A percentile compares a stretch with the other conserved stretches of the same genome.
These are phyloP conservation scores for Sacculina carcini DNA, from an alignment of 2,888 invertebrate genomes.

Conservation along the genomic window DNA sequence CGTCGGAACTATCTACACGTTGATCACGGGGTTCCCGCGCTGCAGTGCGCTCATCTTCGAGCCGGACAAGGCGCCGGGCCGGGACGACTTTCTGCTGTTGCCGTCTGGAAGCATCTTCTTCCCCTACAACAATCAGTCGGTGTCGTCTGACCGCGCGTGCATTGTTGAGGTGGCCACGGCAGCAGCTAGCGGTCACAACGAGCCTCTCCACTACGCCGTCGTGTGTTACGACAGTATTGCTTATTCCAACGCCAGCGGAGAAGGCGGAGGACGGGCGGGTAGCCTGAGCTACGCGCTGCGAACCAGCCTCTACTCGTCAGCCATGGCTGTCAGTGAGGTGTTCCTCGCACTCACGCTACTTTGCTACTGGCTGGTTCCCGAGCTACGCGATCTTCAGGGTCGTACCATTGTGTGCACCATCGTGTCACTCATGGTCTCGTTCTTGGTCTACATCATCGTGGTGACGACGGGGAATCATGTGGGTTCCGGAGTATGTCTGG, in stretches of 20 bases:
- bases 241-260: too few species aligned
- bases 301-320: neutral
- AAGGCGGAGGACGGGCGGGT: neutral
- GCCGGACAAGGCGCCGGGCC: neutral
- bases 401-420: neutral
- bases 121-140: neutral
- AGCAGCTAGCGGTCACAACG: too few species aligned
- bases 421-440: neutral
- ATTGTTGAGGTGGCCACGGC: slow-evolving; percentile 2
- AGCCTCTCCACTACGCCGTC: neutral
- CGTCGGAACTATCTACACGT: neutral
- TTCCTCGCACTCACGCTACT: neutral
- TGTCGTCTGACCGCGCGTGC: neutral
- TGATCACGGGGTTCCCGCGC: neutral
- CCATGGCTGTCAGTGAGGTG: neutral
- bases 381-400: neutral
- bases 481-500: neutral
- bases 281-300: neutral
- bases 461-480: neutral
- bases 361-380: neutral
- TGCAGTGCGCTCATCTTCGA: neutral
- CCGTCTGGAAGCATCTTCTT: neutral
- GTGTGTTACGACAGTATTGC: neutral
- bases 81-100: slow-evolving; percentile 1
- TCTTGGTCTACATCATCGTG: neutral